phyloP scores from a whole-genome alignment of 2,113 vertebrate species.

The Paratilapia polleni region DNA sequence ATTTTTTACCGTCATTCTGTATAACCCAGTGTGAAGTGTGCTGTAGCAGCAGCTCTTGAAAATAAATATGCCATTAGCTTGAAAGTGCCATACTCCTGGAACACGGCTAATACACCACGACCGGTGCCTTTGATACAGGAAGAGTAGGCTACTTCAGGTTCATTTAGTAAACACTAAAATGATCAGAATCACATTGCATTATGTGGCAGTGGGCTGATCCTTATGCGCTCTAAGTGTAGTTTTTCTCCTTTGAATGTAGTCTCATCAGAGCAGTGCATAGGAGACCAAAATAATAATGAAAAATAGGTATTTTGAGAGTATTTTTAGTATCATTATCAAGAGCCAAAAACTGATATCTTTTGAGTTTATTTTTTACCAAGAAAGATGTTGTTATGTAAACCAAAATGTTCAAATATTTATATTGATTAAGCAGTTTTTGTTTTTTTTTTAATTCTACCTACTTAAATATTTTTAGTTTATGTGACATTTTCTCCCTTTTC shows the following conservation, averaged over 20 bases:
- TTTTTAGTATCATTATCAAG: background rate
- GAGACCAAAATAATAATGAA: background rate
- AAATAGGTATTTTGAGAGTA: rapidly evolving
- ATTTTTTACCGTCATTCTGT: background rate
- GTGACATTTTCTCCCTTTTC: background rate
- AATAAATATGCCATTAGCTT: slow-evolving; percentile 6
- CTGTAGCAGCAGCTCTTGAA: background rate
- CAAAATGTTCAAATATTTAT: background rate
- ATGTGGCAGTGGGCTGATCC: background rate
- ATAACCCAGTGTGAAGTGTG: background rate
- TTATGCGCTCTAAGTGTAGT: too few species aligned
- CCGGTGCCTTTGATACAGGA: background rate
- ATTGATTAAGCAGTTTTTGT: background rate
- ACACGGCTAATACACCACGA: background rate
- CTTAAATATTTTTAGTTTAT: background rate
- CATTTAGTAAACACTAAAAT: background rate
- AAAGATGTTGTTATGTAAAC: background rate
- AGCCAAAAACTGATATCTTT: background rate
- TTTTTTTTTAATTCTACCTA: background rate
- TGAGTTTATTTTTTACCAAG: background rate
- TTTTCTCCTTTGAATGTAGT: background rate
- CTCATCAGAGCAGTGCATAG: background rate
- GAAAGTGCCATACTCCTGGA: background rate
- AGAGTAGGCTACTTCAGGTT: background rate
- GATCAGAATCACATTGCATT: background rate